Conservation (phyloP, 2,113 vertebrate species). For the Scartelaos histophorus region DNA sequence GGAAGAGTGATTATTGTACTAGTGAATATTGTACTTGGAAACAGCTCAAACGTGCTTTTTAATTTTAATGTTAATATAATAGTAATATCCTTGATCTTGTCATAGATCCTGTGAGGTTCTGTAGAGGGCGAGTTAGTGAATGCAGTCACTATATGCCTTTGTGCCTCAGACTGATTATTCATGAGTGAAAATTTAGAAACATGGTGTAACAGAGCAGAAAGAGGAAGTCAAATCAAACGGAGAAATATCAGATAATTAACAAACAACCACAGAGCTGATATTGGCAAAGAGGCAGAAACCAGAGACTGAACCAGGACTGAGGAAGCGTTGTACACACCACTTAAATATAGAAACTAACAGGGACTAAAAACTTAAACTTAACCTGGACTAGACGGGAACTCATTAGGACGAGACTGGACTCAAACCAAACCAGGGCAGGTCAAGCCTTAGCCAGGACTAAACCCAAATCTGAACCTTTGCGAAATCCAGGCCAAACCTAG, state of each 20-base stretch:
- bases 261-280: neutral
- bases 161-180: conserved; percentile 49
- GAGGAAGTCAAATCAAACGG: conserved; percentile 27
- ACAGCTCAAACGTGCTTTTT: no score
- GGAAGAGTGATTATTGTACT: no score
- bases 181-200: conserved; percentile 44
- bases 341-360: neutral
- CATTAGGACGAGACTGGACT: neutral
- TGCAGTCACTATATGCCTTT: conserved; percentile 44
- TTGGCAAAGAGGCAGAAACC: conserved; percentile 12
- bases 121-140: neutral
- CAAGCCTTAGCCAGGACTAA: neutral
- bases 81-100: no score
- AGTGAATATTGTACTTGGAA: no score
- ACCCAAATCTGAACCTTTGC: no score
- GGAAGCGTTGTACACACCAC: neutral
- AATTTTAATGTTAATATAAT: no score
- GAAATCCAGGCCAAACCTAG: no score
- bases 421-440: neutral
- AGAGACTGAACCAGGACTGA: conserved; percentile 2
- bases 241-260: conserved; percentile 5
- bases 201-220: conserved; percentile 46
- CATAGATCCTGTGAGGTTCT: neutral
- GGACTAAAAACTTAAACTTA: neutral
- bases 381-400: neutral